These are phyloP conservation scores for Spodoptera frugiperda DNA, from an alignment of 1,140 invertebrate species.

Conservation along the genomic window DNA sequence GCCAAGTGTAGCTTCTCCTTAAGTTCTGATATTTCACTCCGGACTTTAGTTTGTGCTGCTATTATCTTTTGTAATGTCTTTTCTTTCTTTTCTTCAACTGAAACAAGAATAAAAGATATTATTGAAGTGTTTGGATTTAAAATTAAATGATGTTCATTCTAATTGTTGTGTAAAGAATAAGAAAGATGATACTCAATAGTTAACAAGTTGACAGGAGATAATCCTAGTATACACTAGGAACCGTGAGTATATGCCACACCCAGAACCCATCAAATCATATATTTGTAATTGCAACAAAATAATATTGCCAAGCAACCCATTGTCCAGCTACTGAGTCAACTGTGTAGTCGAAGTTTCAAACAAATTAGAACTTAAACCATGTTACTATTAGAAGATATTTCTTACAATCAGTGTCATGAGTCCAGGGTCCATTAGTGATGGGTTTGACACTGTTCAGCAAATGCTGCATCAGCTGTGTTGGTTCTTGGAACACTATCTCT, in stretches of 20 bases:
- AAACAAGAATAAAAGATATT: constrained; percentile 8
- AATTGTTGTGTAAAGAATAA: too few species aligned
- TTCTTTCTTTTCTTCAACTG: constrained; percentile 97
- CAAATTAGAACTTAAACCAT: neutral
- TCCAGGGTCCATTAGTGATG: constrained; percentile 91
- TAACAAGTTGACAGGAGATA: too few species aligned
- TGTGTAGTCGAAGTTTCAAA: too few species aligned
- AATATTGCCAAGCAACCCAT: too few species aligned
- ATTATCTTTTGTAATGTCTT: constrained; percentile 92
- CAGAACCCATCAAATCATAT: too few species aligned
- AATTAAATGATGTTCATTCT: too few species aligned
- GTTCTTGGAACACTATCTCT: constrained; percentile 99
- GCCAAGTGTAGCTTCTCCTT: constrained; percentile 96
- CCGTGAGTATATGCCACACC: too few species aligned
- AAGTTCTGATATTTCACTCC: constrained; percentile 93
- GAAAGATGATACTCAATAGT: too few species aligned
- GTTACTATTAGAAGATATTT: constrained; percentile 50
- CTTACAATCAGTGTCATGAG: constrained; percentile 97
- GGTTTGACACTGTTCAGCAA: constrained; percentile 92
- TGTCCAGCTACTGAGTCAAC: too few species aligned
- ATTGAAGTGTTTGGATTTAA: neutral
- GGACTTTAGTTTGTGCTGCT: constrained; percentile 94
- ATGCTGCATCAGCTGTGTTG: constrained; percentile 97
- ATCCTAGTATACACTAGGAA: too few species aligned
- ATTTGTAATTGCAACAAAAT: too few species aligned